These are phyloP conservation scores for Tanytarsus gracilentus DNA, from an alignment of 2,888 invertebrate genomes.

Conservation along the genomic window DNA sequence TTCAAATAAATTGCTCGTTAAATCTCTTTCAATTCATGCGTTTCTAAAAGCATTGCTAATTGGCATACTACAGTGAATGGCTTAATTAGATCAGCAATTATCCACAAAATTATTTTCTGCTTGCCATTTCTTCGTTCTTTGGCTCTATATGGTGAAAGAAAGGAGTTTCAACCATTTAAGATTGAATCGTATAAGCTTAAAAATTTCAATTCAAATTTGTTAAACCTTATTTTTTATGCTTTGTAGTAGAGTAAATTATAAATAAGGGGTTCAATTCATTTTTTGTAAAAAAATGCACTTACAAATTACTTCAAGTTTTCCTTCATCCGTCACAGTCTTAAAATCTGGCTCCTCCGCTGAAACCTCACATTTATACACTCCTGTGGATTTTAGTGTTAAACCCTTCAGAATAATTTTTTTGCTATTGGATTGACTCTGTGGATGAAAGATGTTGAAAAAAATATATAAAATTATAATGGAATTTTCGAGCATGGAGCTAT, in stretches of 20 bases:
- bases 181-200: no score
- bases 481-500: not conserved
- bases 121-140: not conserved
- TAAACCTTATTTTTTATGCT: no score
- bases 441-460: not conserved
- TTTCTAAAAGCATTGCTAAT: not conserved
- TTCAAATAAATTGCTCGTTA: constrained; percentile 3
- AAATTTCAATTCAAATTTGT: no score
- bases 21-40: not conserved
- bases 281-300: constrained; percentile 44
- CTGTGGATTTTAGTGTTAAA: constrained; percentile 61
- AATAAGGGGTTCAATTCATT: no score
- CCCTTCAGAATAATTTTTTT: constrained; percentile 55
- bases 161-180: no score
- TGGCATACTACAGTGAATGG: constrained; percentile 1
- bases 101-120: not conserved
- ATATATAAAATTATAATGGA: not conserved
- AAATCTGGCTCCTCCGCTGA: constrained; percentile 72
- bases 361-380: constrained; percentile 65
- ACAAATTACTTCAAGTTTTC: constrained; percentile 72
- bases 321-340: constrained; percentile 63
- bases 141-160: no score
- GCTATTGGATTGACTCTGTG: constrained; percentile 60
- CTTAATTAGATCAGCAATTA: constrained; percentile 10
- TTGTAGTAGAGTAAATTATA: not conserved